Conservation (phyloP, 2,113 vertebrate genomes). For the Odocoileus hemionus region DNA sequence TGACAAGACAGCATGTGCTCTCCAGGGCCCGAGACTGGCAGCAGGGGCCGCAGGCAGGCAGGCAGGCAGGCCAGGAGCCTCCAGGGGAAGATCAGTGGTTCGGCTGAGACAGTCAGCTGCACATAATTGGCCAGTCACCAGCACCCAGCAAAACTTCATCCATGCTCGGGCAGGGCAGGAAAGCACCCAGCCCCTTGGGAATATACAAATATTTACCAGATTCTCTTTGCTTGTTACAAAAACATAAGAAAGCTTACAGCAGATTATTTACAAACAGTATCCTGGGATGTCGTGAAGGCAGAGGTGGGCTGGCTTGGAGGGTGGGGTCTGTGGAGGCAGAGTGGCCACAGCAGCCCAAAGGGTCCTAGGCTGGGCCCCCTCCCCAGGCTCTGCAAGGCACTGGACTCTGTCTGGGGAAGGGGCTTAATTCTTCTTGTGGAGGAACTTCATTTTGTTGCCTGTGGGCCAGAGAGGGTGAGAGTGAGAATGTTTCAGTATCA, state of each 20-base stretch:
- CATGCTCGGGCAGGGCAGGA: conserved; percentile 75
- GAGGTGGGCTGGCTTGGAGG: conserved; percentile 61
- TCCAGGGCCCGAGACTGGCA: conserved; percentile 60
- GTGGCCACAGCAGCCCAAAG: conserved; percentile 37
- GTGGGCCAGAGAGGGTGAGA: conserved; percentile 39
- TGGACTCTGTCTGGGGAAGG: conserved; percentile 53
- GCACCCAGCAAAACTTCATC: conserved; percentile 78
- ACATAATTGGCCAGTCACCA: conserved; percentile 85
- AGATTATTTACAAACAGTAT: conserved; percentile 84
- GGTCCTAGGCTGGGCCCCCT: neutral
- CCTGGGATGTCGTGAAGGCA: conserved; percentile 67
- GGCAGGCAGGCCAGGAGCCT: conserved; percentile 56
- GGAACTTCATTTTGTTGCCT: conserved; percentile 99
- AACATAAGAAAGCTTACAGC: conserved; percentile 84
- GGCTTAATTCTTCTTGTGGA: conserved; percentile 97
- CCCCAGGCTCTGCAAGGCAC: conserved; percentile 46
- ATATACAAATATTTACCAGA: conserved; percentile 90
- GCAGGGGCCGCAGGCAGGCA: conserved; percentile 54
- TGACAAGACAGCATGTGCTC: conserved; percentile 64
- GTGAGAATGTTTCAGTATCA: neutral
- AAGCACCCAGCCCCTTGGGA: conserved; percentile 81
- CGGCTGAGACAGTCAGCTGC: conserved; percentile 85
- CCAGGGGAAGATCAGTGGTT: conserved; percentile 85
- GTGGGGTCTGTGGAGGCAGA: conserved; percentile 15
- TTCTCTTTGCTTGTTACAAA: conserved; percentile 81